Evolutionary conservation across 2,888 invertebrate species (phyloP), one percentile per base, ranked within the genome.

Genomic region (Plusia festucae): DNA sequence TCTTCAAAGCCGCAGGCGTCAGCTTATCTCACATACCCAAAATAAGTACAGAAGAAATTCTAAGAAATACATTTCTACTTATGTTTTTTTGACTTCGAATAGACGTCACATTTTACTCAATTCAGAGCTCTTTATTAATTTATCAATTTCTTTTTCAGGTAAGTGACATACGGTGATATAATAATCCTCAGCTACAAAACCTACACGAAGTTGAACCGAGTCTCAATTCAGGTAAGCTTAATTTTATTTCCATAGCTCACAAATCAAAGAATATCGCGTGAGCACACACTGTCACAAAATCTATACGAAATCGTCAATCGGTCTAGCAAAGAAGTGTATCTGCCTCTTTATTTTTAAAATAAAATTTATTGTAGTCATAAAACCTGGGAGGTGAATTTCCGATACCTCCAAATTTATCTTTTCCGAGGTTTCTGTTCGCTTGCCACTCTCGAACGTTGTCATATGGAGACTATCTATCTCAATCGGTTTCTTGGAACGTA

Each of bases 81-180:
- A n/a, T 18, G 20, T 54, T 72, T 53, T n/a, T 56, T 13, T n/a
- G 20, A 53, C 32, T 56, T 11, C 18, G 40, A 40, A 3, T 8
- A 6, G 27, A 32, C 20, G 13, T 32, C 18, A 20, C 32, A 73
- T 62, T 59, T 4, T 32, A 24, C 44, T 53, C 27, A 13, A 9
- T 46, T 52, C 15, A 7, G 22, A 52, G 15, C 13, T 40, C 15
- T 69, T 8, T 67, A 66, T 70, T 55, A 67, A 83, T 75, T 65
- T 74, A 67, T 74, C 49, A 54, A 60, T 70, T 73, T 73, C 77
- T 80, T 70, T 85, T 83, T 34, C 82, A 85, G 85, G 85, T 85
- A 83, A 85, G 85, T 85, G 62, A 67, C 63, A 69, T 62, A 68
- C 63, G 46, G 53, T 44, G 46, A 59, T 67, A 69, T 20, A 73